Percentiles rank a stretch among this genome's conserved stretches.
Conservation (phyloP, 2,797 vertebrate species). For the Halcyon smyrnensis region DNA sequence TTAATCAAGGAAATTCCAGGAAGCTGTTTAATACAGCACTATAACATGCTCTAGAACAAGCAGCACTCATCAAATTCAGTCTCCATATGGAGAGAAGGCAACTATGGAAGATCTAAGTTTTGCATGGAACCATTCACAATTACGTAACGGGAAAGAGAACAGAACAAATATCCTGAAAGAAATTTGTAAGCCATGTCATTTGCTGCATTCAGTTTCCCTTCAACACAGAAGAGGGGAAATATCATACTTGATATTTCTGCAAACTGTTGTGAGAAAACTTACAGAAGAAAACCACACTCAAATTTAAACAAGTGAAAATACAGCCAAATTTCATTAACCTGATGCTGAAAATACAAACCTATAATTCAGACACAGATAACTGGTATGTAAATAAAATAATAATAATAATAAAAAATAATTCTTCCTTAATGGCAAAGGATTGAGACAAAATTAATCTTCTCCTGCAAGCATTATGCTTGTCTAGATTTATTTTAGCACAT, state of each 20-base stretch:
- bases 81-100: background rate
- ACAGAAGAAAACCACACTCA: background rate
- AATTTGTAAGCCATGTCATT: background rate
- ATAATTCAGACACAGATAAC: background rate
- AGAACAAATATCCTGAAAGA: background rate
- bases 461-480: background rate
- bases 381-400: background rate
- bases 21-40: background rate
- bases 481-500: background rate
- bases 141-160: background rate
- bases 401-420: too few species aligned
- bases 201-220: background rate
- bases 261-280: background rate
- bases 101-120: background rate
- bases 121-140: background rate
- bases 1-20: background rate
- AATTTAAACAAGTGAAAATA: background rate
- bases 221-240: background rate
- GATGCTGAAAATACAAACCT: background rate
- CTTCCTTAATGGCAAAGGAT: background rate
- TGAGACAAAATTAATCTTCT: background rate
- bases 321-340: background rate
- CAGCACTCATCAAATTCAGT: background rate
- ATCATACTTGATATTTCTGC: background rate
- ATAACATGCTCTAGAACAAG: background rate